Conservation (phyloP, 2,888 invertebrate genomes). For the Pimpla rufipes region DNA sequence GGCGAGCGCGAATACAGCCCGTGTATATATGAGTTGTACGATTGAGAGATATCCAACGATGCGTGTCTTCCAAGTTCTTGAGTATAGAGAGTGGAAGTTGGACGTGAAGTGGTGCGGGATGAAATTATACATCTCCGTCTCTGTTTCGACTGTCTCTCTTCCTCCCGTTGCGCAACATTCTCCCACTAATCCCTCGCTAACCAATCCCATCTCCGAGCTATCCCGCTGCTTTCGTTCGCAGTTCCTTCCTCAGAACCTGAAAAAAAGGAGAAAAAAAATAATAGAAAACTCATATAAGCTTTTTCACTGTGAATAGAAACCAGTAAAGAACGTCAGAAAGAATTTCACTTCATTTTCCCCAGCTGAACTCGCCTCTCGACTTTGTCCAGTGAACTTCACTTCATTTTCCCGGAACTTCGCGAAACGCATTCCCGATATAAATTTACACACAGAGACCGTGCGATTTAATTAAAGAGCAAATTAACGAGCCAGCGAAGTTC, state of each 20-base stretch:
- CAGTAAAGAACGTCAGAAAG: no score
- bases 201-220: slow-evolving; percentile 12
- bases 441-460: neutral
- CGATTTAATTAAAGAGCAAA: neutral
- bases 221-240: neutral
- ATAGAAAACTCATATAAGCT: no score
- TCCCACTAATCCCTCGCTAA: neutral
- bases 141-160: neutral
- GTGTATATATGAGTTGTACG: slow-evolving; percentile 3
- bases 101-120: no score
- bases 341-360: no score
- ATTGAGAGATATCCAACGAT: slow-evolving; percentile 29
- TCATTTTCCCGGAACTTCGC: no score
- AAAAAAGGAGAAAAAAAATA: no score
- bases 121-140: neutral
- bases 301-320: no score
- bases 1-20: slow-evolving; percentile 37
- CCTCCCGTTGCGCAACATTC: neutral
- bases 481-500: neutral
- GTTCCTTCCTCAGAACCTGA: neutral
- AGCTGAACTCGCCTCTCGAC: no score
- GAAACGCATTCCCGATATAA: no score
- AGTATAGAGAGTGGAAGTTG: neutral
- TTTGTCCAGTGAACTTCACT: no score
- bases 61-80: slow-evolving; percentile 14